Evolutionary conservation across 2,888 invertebrate genomes (phyloP), one percentile per base, ranked within the genome.

Genomic region (Lampropteryx suffumata): DNA sequence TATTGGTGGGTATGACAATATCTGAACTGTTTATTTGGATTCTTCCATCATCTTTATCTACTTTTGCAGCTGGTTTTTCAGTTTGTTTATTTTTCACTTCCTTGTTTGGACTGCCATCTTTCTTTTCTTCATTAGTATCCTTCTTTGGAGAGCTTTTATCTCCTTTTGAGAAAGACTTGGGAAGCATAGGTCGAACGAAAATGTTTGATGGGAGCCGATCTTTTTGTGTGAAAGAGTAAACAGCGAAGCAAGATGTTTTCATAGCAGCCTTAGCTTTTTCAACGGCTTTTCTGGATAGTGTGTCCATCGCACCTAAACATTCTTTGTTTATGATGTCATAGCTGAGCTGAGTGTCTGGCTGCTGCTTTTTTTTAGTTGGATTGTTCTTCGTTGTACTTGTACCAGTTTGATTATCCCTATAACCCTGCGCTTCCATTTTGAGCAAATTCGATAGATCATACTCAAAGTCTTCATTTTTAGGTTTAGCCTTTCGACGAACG

Each of bases 81-180:
- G 6, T 10, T 10, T 11, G 26, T 44, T 41, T 53, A 29, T 14
- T 48, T 21, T 41, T 44, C 29, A 53, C 27, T 45, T 77, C 72
- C 97, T 52, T 97, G 95, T 82, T 96, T 95, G 84, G 96, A 96
- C 63, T 96, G 94, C 9, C 55, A 91, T 66, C 92, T 96, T 71
- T 73, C 17, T 54, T 35, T 11, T 79, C 76, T 48, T 78, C 77
- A 44, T 48, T 33, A 17, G 46, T 36, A 13, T 84, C 85, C 69
- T 86, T 86, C 61, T 76, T 83, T 6, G 86, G 88, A n/a, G 87
- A 84, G 26, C 58, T 59, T 70, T 84, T 88, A 14, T 88, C 89
- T 27, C 59, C 55, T 59, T 63, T 81, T 1, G 69, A 58, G 27
- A 70, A 6, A 30, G 65, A 61, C 72, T 82, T 88, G 2, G 89